Conservation (phyloP, 2,113 vertebrate species). For the Cephalopterus ornatus region DNA sequence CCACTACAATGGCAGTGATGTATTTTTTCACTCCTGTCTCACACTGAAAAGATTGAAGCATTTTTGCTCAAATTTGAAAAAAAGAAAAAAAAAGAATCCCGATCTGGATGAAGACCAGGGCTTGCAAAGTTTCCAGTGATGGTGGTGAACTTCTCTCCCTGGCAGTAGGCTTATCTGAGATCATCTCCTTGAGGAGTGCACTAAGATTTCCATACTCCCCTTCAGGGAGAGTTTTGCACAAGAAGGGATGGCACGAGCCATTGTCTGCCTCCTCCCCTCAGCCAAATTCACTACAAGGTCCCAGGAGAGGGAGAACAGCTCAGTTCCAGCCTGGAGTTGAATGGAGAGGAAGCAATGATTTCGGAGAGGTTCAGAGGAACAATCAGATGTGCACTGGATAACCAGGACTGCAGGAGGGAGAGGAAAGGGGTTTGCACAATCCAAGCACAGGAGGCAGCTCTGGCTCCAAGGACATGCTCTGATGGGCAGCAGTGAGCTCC, state of each 20-base stretch:
- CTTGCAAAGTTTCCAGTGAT: not conserved
- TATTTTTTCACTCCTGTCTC: slow-evolving; percentile 9
- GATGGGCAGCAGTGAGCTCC: not conserved
- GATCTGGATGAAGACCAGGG: slow-evolving; percentile 3
- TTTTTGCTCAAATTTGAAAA: not conserved
- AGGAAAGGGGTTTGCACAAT: not conserved
- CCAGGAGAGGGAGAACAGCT: not conserved
- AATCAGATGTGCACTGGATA: not conserved
- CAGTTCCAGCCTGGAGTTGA: not conserved
- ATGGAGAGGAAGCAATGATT: not conserved
- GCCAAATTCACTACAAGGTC: not conserved
- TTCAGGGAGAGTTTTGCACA: not conserved
- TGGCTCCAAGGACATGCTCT: not conserved
- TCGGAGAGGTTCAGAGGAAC: not conserved
- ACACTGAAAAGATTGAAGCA: not conserved
- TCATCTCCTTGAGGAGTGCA: not conserved
- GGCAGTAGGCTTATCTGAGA: not conserved
- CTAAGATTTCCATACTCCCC: not conserved
- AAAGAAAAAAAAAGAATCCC: not conserved
- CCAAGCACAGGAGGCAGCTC: not conserved
- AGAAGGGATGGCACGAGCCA: not conserved
- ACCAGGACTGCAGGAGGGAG: not conserved
- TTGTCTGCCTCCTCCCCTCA: too few relatives aligned
- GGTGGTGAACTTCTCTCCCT: not conserved
- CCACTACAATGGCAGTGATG: not conserved